phyloP scores from a whole-genome alignment of 2,797 vertebrate genomes.

The Xenops minutus region DNA sequence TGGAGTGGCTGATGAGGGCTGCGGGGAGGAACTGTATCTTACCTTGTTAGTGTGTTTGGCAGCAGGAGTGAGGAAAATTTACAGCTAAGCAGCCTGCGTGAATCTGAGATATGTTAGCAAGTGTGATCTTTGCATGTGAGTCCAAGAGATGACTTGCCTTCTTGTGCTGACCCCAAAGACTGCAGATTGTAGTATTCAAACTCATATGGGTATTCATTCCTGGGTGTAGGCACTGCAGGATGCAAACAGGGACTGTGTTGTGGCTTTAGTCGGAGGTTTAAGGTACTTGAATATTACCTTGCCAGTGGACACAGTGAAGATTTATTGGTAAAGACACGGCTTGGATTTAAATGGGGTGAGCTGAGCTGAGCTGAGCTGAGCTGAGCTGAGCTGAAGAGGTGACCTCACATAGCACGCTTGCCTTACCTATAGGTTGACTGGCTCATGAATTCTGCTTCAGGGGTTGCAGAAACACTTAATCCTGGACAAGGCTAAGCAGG shows the following conservation, averaged over 20 bases:
- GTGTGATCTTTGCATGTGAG: rapidly evolving
- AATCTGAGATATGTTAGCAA: not conserved
- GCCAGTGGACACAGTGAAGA: not conserved
- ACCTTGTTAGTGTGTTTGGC: not conserved
- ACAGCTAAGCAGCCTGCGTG: not conserved
- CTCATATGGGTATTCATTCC: not conserved
- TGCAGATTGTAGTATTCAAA: not conserved
- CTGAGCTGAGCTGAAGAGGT: not conserved
- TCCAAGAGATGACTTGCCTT: not conserved
- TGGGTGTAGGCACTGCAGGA: not conserved
- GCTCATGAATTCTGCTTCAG: not conserved
- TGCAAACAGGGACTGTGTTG: not conserved
- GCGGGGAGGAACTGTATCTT: not conserved
- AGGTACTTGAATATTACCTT: not conserved
- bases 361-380: not conserved
- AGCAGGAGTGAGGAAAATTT: not conserved
- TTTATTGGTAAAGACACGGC: not conserved
- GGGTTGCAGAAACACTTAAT: not conserved
- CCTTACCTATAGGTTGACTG: not conserved
- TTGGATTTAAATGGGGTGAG: not conserved
- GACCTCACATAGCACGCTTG: not conserved
- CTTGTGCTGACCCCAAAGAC: not conserved
- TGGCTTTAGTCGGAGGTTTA: not conserved
- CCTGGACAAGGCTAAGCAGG: not conserved
- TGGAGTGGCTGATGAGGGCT: not conserved